Evolutionary conservation across 1,140 invertebrate species (phyloP).

Genomic region (Eubasilissa regina): DNA sequence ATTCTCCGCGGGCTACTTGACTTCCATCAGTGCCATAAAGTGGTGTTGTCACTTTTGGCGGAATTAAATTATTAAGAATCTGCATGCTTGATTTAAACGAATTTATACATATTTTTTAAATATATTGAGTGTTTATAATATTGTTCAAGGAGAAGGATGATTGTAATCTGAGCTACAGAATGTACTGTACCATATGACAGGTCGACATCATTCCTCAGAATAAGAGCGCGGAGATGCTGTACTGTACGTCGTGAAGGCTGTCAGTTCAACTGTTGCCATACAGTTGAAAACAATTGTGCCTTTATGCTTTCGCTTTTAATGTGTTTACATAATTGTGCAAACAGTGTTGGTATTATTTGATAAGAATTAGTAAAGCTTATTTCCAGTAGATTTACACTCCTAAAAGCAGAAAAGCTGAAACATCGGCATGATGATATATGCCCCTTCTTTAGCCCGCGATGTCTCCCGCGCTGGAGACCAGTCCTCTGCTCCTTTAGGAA

Average conservation of each 20-base stretch:
- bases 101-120: conserved; percentile 11
- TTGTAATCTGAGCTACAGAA: too few relatives aligned
- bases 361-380: conserved; percentile 39
- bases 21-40: conserved; percentile 4
- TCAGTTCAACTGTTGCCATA: conserved; percentile 41
- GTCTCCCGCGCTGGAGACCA: background rate
- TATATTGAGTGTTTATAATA: conserved; percentile 5
- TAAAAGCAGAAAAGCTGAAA: conserved; percentile 6
- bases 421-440: conserved; percentile 13
- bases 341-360: conserved; percentile 53
- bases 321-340: conserved; percentile 49
- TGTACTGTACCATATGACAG: too few relatives aligned
- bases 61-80: conserved; percentile 3
- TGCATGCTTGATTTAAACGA: conserved; percentile 14
- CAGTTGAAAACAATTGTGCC: conserved; percentile 58
- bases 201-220: background rate
- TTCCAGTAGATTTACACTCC: conserved; percentile 31
- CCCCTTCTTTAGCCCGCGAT: conserved; percentile 5
- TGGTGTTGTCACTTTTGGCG: background rate
- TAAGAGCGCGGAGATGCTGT: background rate
- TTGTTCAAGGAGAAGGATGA: background rate
- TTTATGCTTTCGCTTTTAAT: conserved; percentile 60
- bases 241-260: conserved; percentile 38
- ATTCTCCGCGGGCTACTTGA: background rate
- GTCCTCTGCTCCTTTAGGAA: conserved; percentile 6